These are phyloP conservation scores for Pelecanoides urinatrix DNA, from an alignment of 2,113 vertebrate genomes.

Conservation along the genomic window DNA sequence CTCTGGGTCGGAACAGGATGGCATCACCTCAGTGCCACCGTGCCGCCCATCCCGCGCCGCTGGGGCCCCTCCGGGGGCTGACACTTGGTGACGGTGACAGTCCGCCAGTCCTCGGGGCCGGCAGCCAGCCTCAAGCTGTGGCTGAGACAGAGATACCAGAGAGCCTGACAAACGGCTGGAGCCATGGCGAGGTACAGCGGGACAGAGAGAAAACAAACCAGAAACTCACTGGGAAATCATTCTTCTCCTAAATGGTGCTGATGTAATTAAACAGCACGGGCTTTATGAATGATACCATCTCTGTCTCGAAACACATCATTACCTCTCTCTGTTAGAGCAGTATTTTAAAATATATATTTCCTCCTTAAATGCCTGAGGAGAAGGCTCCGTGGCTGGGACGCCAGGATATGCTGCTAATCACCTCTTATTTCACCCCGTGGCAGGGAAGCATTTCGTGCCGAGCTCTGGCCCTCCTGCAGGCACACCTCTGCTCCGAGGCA, in stretches of 20 bases:
- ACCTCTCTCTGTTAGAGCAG: conserved; percentile 6
- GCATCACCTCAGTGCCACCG: neutral
- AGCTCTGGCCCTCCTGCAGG: neutral
- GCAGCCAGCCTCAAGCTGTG: neutral
- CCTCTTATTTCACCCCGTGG: neutral
- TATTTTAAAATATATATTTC: conserved; percentile 19
- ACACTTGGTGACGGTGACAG: neutral
- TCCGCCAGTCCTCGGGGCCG: neutral
- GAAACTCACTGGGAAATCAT: conserved; percentile 11
- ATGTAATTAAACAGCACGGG: conserved; percentile 42
- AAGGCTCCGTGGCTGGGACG: neutral
- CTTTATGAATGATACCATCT: conserved; percentile 49
- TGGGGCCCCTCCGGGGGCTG: neutral
- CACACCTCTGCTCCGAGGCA: neutral
- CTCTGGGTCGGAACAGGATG: neutral
- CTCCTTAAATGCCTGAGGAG: neutral
- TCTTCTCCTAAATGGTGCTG: conserved; percentile 24
- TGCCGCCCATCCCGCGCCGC: neutral
- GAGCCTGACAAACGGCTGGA: neutral
- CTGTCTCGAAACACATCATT: conserved; percentile 57
- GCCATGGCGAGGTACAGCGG: neutral
- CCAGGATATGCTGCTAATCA: neutral
- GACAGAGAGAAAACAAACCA: conserved; percentile 30
- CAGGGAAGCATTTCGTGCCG: fast-evolving
- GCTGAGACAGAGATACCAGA: neutral